Evolutionary conservation across 2,888 invertebrate genomes (phyloP).

Genomic region (Polyommatus icarus): DNA sequence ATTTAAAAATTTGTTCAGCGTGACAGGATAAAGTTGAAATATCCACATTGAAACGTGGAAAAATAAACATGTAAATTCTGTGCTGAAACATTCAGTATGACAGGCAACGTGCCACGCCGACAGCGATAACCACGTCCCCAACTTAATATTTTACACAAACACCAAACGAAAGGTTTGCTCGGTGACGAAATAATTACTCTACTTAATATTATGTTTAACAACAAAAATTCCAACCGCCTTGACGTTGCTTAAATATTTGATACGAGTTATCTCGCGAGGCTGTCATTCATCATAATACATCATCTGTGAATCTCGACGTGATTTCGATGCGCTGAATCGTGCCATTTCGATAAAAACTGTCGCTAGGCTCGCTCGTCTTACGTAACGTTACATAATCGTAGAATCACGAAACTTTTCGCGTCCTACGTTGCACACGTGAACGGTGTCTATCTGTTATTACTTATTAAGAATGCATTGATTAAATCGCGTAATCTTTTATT

Average conservation of each 20-base stretch:
- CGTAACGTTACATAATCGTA: constrained; percentile 41
- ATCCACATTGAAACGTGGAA: background rate
- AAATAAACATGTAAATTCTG: background rate
- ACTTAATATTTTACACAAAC: constrained; percentile 27
- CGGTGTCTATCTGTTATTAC: constrained; percentile 42
- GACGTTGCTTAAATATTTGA: constrained; percentile 43
- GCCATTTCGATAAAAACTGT: constrained; percentile 57
- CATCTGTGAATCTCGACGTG: constrained; percentile 64
- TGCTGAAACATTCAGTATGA: background rate
- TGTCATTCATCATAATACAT: constrained; percentile 70
- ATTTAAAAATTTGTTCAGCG: background rate
- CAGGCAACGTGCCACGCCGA: constrained; percentile 17
- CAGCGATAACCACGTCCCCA: background rate
- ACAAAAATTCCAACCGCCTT: constrained; percentile 41
- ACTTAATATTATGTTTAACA: constrained; percentile 21
- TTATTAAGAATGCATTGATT: constrained; percentile 54
- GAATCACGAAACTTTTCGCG: constrained; percentile 8
- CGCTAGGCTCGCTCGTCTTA: constrained; percentile 47
- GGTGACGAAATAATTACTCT: constrained; percentile 27
- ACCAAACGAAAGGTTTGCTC: constrained; percentile 26
- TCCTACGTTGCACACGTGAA: constrained; percentile 18
- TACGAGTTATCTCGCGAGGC: constrained; percentile 49
- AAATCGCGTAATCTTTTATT: constrained; percentile 50
- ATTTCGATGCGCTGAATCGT: constrained; percentile 48
- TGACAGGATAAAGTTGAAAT: background rate